A percentile compares a stretch with the other conserved stretches of the same genome.
Evolutionary conservation across 2,888 invertebrate species (phyloP).

Genomic region (Sinelater perroti): DNA sequence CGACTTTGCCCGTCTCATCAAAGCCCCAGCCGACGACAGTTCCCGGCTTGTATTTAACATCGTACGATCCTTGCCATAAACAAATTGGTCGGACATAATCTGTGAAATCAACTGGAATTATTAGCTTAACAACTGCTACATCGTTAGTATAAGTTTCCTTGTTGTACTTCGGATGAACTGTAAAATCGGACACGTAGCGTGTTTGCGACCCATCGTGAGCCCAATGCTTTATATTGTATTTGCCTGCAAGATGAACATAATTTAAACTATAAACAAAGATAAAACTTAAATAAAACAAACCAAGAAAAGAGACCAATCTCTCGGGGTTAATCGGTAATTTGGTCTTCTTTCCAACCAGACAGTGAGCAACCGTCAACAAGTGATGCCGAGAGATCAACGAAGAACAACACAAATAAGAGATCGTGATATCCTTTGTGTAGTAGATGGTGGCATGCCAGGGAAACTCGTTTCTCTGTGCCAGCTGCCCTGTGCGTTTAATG

Average conservation of each 20-base stretch:
- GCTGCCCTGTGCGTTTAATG: constrained; percentile 58
- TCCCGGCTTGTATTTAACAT: constrained; percentile 46
- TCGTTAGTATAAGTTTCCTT: constrained; percentile 52
- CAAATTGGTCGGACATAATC: constrained; percentile 57
- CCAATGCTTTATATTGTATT: constrained; percentile 57
- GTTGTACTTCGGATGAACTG: constrained; percentile 54
- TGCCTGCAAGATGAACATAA: constrained; percentile 47
- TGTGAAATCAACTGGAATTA: constrained; percentile 49
- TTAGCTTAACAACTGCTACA: constrained; percentile 53
- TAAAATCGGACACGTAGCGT: constrained; percentile 51
- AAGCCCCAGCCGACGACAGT: constrained; percentile 35
- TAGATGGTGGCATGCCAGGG: constrained; percentile 76
- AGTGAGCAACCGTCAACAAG: constrained; percentile 56
- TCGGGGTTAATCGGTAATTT: constrained; percentile 47
- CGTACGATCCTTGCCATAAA: constrained; percentile 50
- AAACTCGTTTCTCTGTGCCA: constrained; percentile 70
- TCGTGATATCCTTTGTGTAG: constrained; percentile 60
- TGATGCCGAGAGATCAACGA: constrained; percentile 51
- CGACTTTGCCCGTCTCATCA: constrained; percentile 20
- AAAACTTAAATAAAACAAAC: constrained; percentile 25
- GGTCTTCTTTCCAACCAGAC: constrained; percentile 52
- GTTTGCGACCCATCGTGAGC: constrained; percentile 57
- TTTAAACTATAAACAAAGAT: background rate
- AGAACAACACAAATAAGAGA: constrained; percentile 56
- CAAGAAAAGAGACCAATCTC: constrained; percentile 52